Percentiles rank a stretch among this genome's conserved stretches.
These are phyloP conservation scores for Corythoichthys intestinalis DNA, from an alignment of 2,113 vertebrate genomes.

Conservation along the genomic window DNA sequence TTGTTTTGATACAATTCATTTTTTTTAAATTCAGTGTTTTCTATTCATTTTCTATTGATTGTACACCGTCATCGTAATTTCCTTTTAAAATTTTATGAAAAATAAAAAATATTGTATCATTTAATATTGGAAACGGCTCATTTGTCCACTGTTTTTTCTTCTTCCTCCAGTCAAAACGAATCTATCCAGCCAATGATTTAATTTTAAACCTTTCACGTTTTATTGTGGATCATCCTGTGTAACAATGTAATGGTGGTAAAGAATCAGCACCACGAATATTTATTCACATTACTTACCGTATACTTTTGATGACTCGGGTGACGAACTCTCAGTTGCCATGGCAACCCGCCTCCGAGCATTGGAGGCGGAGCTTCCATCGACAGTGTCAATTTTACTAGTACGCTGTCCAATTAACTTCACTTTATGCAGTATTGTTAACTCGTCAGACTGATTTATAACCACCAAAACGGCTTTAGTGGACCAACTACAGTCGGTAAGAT, in stretches of 20 bases:
- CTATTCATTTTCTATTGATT: too few relatives aligned
- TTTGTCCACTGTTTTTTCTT: too few relatives aligned
- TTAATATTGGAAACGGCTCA: too few relatives aligned
- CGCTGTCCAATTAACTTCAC: neutral
- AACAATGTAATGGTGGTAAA: too few relatives aligned
- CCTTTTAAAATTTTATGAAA: too few relatives aligned
- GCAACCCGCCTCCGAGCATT: neutral
- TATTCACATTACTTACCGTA: neutral
- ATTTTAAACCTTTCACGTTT: too few relatives aligned
- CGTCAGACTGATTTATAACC: neutral
- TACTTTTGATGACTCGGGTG: neutral
- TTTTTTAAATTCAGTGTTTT: too few relatives aligned
- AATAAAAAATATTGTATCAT: too few relatives aligned
- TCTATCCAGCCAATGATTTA: too few relatives aligned
- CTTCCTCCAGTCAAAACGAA: too few relatives aligned
- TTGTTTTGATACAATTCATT: too few relatives aligned
- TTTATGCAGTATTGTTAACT: neutral
- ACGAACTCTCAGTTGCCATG: neutral
- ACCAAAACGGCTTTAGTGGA: neutral
- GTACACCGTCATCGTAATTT: too few relatives aligned
- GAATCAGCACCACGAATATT: neutral
- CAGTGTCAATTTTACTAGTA: neutral
- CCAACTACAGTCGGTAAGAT: neutral
- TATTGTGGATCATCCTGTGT: neutral
- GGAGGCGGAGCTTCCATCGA: neutral